phyloP scores from a whole-genome alignment of 2,888 invertebrate species.

The Trichogramma evanescens region DNA sequence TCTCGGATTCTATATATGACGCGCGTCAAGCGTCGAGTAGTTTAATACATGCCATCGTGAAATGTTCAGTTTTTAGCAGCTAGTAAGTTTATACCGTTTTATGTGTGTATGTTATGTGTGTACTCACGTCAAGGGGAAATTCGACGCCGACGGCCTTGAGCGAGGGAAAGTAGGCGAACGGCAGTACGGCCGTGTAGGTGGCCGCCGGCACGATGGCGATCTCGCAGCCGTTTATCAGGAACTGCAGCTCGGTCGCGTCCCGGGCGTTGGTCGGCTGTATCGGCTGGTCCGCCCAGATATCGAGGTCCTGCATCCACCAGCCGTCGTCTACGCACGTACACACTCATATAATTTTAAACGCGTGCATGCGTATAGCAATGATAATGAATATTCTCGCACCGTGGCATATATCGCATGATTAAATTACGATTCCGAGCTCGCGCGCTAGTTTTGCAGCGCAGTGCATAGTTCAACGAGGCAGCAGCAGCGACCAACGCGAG shows the following conservation, averaged over 20 bases:
- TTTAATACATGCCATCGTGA: neutral
- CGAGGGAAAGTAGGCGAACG: slow-evolving; percentile 66
- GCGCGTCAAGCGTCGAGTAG: neutral
- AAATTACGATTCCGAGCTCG: no score
- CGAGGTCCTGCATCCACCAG: slow-evolving; percentile 40
- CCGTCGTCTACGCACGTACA: slow-evolving; percentile 33
- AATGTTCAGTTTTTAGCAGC: neutral
- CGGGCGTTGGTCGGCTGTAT: slow-evolving; percentile 19
- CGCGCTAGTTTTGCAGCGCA: no score
- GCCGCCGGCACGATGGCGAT: slow-evolving; percentile 47
- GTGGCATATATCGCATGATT: no score
- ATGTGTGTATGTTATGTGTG: neutral
- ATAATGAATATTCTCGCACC: no score
- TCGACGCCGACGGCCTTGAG: slow-evolving; percentile 67
- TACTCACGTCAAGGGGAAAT: slow-evolving; percentile 70
- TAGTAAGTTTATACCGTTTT: neutral
- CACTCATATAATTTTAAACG: neutral
- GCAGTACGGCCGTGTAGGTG: slow-evolving; percentile 70
- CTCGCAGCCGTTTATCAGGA: slow-evolving; percentile 43
- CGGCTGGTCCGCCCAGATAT: slow-evolving; percentile 32
- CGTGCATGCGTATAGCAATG: no score
- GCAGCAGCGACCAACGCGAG: no score
- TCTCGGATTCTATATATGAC: slow-evolving; percentile 48
- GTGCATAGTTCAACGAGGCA: no score
- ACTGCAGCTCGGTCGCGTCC: slow-evolving; percentile 38